These are phyloP conservation scores for Megastigmus dorsalis DNA, from an alignment of 2,888 invertebrate species.

Conservation along the genomic window DNA sequence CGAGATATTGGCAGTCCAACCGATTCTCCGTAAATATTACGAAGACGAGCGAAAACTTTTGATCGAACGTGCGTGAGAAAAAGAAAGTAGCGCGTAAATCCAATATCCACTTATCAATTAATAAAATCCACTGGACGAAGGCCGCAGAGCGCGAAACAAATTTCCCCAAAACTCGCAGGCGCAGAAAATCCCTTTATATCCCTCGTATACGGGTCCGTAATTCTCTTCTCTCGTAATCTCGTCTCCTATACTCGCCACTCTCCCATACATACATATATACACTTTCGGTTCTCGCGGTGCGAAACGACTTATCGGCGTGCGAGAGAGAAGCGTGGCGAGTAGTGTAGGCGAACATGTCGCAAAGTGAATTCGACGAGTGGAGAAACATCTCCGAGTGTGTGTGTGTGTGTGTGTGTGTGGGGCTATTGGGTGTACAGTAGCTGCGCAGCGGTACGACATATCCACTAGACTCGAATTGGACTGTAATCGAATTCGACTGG, in stretches of 20 bases:
- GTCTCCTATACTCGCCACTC: background rate
- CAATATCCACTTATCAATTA: too few species aligned
- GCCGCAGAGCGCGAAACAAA: conserved; percentile 2
- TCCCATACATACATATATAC: background rate
- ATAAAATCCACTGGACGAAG: too few species aligned
- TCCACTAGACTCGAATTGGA: conserved; percentile 17
- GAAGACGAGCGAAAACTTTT: too few species aligned
- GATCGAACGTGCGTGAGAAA: too few species aligned
- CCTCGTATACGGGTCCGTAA: too few species aligned
- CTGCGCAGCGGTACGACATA: background rate
- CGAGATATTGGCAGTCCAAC: too few species aligned
- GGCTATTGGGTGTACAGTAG: background rate
- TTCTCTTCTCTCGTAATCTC: conserved; percentile 8
- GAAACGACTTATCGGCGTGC: background rate
- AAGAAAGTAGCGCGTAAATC: too few species aligned
- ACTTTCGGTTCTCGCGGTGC: background rate
- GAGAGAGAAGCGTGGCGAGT: too few species aligned
- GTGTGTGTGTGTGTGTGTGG: background rate
- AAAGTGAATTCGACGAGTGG: conserved; percentile 28
- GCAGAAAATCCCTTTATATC: conserved; percentile 11
- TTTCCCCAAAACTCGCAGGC: background rate
- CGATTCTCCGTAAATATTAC: too few species aligned
- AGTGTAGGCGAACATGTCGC: background rate
- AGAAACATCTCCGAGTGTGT: conserved; percentile 19
- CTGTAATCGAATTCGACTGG: conserved; percentile 30